phyloP scores from a whole-genome alignment of 2,888 invertebrate species.

The Dioctria rufipes region DNA sequence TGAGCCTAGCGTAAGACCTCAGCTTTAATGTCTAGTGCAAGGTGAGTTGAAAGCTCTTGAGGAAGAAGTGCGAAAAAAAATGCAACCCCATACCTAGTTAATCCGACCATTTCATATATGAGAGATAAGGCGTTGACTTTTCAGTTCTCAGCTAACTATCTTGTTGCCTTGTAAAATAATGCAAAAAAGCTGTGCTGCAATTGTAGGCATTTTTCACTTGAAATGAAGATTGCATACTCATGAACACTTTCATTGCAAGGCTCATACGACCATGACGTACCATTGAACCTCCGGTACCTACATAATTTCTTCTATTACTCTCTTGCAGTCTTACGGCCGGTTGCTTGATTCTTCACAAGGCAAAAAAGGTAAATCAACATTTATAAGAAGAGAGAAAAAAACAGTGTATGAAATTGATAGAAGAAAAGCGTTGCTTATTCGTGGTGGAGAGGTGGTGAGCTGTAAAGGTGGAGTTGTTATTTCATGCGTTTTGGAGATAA shows the following conservation, averaged over 20 bases:
- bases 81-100: background rate
- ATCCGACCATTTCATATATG: conserved; percentile 3
- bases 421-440: no score
- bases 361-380: no score
- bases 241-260: conserved; percentile 47
- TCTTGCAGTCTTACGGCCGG: background rate
- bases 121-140: conserved; percentile 45
- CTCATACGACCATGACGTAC: conserved; percentile 55
- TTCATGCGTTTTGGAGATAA: no score
- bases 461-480: no score
- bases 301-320: conserved; percentile 1
- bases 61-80: conserved; percentile 33
- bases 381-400: no score
- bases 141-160: conserved; percentile 7
- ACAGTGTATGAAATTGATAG: no score
- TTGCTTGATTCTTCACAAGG: no score
- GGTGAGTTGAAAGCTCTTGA: conserved; percentile 35
- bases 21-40: conserved; percentile 41
- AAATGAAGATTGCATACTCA: background rate
- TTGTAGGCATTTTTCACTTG: background rate
- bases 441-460: no score
- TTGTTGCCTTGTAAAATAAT: background rate
- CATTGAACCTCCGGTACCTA: conserved; percentile 20
- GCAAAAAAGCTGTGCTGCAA: background rate
- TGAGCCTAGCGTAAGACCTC: background rate